These are phyloP conservation scores for Apis mellifera DNA, from an alignment of 1,140 invertebrate genomes.

Conservation along the genomic window DNA sequence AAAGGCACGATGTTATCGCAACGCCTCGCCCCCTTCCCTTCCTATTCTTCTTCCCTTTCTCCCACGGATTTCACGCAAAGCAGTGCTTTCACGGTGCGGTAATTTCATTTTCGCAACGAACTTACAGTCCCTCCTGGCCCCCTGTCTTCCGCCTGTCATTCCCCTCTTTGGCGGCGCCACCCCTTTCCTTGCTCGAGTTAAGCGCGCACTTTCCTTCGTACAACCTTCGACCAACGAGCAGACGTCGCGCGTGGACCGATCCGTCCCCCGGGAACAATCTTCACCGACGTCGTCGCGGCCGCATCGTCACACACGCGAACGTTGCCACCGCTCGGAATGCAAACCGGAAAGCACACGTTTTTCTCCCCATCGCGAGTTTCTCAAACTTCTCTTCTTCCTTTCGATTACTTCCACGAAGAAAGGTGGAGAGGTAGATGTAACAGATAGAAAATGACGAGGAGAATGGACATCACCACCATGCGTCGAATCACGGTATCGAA, in stretches of 20 bases:
- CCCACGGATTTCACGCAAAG: slow-evolving; percentile 68
- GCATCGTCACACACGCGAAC: neutral
- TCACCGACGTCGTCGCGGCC: neutral
- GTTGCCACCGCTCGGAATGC: neutral
- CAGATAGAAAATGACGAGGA: neutral
- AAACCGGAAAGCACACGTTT: too few species aligned
- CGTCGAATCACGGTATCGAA: slow-evolving; percentile 22
- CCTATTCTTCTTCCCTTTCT: slow-evolving; percentile 28
- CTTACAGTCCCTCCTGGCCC: slow-evolving; percentile 51
- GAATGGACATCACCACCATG: too few species aligned
- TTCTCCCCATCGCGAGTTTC: too few species aligned
- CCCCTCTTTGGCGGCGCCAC: slow-evolving; percentile 15
- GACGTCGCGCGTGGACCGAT: neutral
- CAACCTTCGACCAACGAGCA: slow-evolving; percentile 28
- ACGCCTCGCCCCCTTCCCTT: neutral
- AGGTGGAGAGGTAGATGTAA: too few species aligned
- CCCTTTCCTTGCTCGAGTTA: slow-evolving; percentile 41
- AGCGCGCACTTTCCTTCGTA: slow-evolving; percentile 65
- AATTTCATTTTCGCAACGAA: slow-evolving; percentile 74
- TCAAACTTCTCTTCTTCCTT: too few species aligned
- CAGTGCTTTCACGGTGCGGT: slow-evolving; percentile 73
- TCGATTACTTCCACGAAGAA: too few species aligned
- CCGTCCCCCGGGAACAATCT: neutral
- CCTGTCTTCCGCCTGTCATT: slow-evolving; percentile 35
- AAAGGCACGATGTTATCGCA: slow-evolving; percentile 22